Evolutionary conservation across 2,113 vertebrate species (phyloP), one percentile per base, ranked within the genome.

Genomic region (Glareola pratincola): DNA sequence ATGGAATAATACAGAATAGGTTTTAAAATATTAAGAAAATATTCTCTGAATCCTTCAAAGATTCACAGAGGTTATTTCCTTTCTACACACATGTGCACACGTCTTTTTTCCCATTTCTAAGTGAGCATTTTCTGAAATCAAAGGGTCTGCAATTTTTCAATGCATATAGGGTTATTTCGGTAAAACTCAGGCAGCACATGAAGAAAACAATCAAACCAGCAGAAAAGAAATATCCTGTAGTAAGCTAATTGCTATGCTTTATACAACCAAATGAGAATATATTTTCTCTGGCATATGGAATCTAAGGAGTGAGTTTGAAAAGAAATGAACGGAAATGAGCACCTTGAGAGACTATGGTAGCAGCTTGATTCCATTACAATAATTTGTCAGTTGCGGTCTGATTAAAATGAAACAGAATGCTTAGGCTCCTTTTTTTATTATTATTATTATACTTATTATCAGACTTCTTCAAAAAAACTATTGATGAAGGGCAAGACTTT

Each of bases 321-420:
- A 86, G 12, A 54, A 83, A 84, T 22, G 68, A 96, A 90, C 90
- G 74, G 51, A 97, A 97, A 96, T 85, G 54, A 97, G 62, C n/a
- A 95, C 94, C 93, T 97, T 87, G 90, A 88, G 54, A 91, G 85
- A 94, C 60, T 64, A n/a, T 20, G 54, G 50, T 56, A 76, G 18
- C 43, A 84, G 82, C 51, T 91, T 91, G 91, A 86, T 71, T 90
- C 88, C 64, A 88, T 86, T 59, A 78, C 50, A 92, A 81, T 64
- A 83, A 96, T 91, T 93, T 90, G 62, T 92, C 82, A 86, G 39
- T 22, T 62, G 32, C 14, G 84, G 16, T 93, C 59, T 95, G 80
- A 95, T 96, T 86, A 75, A 95, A 95, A 93, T 68, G 50, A 96
- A 95, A 39, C 72, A 18, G 4, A 73, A 91, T 84, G 74, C 5